phyloP scores from a whole-genome alignment of 2,113 vertebrate genomes.

The Entelurus aequoreus region DNA sequence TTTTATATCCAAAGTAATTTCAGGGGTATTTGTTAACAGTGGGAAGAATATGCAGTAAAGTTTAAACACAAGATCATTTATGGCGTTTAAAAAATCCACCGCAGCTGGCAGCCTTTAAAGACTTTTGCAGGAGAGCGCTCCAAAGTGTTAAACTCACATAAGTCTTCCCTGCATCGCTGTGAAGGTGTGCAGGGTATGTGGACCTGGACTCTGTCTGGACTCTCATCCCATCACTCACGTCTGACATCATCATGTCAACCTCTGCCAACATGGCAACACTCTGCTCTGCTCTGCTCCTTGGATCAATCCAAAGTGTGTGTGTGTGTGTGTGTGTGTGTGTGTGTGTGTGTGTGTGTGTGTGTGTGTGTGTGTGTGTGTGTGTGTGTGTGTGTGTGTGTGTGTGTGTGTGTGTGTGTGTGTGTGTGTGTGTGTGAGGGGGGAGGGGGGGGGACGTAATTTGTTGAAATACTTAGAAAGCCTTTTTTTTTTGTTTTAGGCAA shows the following conservation, averaged over 20 bases:
- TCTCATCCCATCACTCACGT: constrained; percentile 54
- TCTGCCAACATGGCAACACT: constrained; percentile 46
- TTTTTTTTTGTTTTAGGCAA: constrained; percentile 23
- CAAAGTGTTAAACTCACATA: constrained; percentile 42
- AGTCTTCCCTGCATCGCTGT: constrained; percentile 51
- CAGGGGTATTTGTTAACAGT: constrained; percentile 2
- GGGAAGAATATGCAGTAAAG: neutral
- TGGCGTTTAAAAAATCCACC: neutral
- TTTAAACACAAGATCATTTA: constrained; percentile 1
- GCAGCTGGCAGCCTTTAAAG: constrained; percentile 26
- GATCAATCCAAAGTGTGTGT: constrained; percentile 24
- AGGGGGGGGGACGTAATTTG: too few relatives aligned
- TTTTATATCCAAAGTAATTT: neutral
- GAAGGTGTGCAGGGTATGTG: constrained; percentile 60
- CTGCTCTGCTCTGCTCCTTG: constrained; percentile 39
- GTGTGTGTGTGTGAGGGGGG: too few relatives aligned
- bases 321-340: constrained; percentile 11
- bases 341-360: constrained; percentile 7
- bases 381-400: constrained; percentile 8
- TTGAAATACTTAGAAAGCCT: too few relatives aligned
- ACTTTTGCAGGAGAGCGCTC: constrained; percentile 35
- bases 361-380: neutral
- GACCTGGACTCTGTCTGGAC: constrained; percentile 40
- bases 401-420: constrained; percentile 1
- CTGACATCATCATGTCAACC: constrained; percentile 57